These are phyloP conservation scores for Ophiodon elongatus DNA, from an alignment of 2,113 vertebrate species.

Conservation along the genomic window DNA sequence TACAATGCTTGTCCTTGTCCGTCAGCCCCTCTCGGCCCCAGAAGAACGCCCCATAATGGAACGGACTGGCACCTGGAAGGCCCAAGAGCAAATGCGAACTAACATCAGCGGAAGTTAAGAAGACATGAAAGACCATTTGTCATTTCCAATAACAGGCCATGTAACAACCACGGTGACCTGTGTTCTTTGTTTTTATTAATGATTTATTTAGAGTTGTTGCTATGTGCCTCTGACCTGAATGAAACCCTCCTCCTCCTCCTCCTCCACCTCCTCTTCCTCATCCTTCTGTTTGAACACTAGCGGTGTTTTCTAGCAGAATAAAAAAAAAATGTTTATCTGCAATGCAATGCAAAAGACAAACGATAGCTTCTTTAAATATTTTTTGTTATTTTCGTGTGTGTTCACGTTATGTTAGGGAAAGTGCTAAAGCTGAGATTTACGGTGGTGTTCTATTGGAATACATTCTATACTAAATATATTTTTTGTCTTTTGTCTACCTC, in stretches of 20 bases:
- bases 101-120: slow-evolving; percentile 65
- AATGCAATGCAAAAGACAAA: neutral
- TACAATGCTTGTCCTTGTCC: slow-evolving; percentile 68
- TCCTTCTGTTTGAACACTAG: neutral
- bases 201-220: slow-evolving; percentile 67
- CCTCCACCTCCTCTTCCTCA: neutral
- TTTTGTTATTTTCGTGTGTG: neutral
- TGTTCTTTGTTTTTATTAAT: slow-evolving; percentile 68
- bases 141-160: slow-evolving; percentile 72
- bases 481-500: neutral
- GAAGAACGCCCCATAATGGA: slow-evolving; percentile 75
- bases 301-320: neutral
- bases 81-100: slow-evolving; percentile 59
- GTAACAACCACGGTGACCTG: slow-evolving; percentile 59
- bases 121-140: slow-evolving; percentile 80
- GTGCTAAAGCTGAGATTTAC: neutral
- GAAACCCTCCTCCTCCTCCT: slow-evolving; percentile 20
- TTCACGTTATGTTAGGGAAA: neutral
- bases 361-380: neutral
- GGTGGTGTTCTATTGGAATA: neutral
- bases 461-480: neutral
- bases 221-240: slow-evolving; percentile 44
- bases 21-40: slow-evolving; percentile 45
- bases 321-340: neutral
- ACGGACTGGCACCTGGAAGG: slow-evolving; percentile 66